Evolutionary conservation across 2,113 vertebrate species (phyloP).

Genomic region (Spea multiplicata): DNA sequence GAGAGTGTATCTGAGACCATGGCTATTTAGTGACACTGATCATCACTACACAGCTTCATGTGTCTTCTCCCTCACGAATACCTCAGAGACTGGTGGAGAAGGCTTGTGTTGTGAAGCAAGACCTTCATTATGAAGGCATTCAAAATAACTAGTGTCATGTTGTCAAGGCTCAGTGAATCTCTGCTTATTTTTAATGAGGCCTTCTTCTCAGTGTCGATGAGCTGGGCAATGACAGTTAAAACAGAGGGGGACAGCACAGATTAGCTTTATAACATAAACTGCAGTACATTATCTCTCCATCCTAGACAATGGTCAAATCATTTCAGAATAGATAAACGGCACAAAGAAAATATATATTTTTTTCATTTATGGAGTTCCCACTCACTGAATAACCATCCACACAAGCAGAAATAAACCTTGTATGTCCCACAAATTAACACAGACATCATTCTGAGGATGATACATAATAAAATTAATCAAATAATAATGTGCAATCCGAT

Average conservation of each 20-base stretch:
- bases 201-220: constrained; percentile 23
- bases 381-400: too few relatives aligned
- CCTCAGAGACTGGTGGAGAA: constrained; percentile 20
- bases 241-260: constrained; percentile 29
- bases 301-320: background rate
- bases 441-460: too few relatives aligned
- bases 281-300: background rate
- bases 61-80: background rate
- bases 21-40: constrained; percentile 2
- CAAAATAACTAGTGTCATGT: constrained; percentile 31
- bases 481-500: too few relatives aligned
- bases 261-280: constrained; percentile 40
- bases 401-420: too few relatives aligned
- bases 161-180: constrained; percentile 32
- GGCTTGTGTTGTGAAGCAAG: constrained; percentile 28
- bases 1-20: background rate
- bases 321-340: too few relatives aligned
- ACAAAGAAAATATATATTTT: too few relatives aligned
- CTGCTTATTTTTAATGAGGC: constrained; percentile 43
- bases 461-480: too few relatives aligned
- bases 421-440: too few relatives aligned
- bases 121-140: constrained; percentile 19
- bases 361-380: too few relatives aligned
- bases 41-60: background rate
- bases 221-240: constrained; percentile 18